Evolutionary conservation across 2,113 vertebrate species (phyloP), one percentile per base, ranked within the genome.

Genomic region (Centrocercus urophasianus): DNA sequence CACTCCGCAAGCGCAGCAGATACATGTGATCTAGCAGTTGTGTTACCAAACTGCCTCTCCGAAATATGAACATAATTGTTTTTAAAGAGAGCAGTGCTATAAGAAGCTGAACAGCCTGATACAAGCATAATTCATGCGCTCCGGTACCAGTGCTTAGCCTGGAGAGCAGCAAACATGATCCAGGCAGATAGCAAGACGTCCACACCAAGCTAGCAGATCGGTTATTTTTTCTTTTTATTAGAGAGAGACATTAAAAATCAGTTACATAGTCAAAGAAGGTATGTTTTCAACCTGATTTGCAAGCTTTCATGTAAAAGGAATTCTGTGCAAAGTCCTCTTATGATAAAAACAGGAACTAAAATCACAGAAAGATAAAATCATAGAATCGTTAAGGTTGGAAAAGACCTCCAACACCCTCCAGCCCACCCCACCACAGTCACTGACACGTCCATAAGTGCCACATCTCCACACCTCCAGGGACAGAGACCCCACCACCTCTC

Each of bases 141-240:
- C 61, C 1, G 0, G 15, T 10, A 3, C 10, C 3, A 45, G 16
- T 1, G 2, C 71, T 27, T 13, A n/a, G 30, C 36, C 70, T 28
- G 21, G 47, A 15, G 89, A 64, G 52, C 59, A 21, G 3, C 79
- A 40, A 45, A 24, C 52, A 43, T 19, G 38, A 28, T 3, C 8
- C 15, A 61, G 61, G 50, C 86, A 45, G 54, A 45, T 0, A 5
- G 61, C 11, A 45, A 21, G 28, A 18, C 30, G 24, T 8, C 20
- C 32, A 8, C 42, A 22, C 8, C 52, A 40, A 63, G 17, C 6
- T 0, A 11, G 2, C 1, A 34, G 28, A 16, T 3, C 36, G 43
- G 25, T 38, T n/a, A 36, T 8, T 7, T 38, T 32, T 25, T 28
- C 69, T 57, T 8, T 64, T 14, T 17, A 7, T 0, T 50, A 56